Base-by-base conservation (phyloP, 2,797 vertebrate species). In the Cossypha dichroa region DNA sequence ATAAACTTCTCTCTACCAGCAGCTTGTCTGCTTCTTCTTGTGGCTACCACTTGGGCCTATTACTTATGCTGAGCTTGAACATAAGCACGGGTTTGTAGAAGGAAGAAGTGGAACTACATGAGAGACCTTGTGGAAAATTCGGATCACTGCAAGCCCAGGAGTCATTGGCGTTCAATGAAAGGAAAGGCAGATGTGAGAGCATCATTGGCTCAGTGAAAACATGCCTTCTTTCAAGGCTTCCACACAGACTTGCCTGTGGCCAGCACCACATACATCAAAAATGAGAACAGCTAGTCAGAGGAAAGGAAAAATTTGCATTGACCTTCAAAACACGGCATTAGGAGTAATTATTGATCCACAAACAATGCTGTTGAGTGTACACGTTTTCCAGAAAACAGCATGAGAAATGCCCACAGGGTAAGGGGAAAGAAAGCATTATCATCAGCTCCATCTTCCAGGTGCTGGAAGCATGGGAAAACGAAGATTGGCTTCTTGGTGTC, bases 141-240 rank as follows among this genome's bases (percentile, higher is more conserved):
- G 0, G 72, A 81, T 73, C 56, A 36, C 75, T 94, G 60, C 78
- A 92, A 96, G 86, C 93, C 94, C 68, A 85, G 88, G 92, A 83
- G 94, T 85, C 94, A 41, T 40, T 96, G 92, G 92, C 84, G 0
- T 88, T 64, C 92, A 87, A 87, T 95, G 88, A 96, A 96, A 96
- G 89, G 64, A 93, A 91, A 90, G 60, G 77, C 41, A 66, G n/a
- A 84, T 25, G 5, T 60, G 63, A 94, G 17, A 86, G 68, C 34
- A 0, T 94, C 81, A 91, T 28, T 5, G 15, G 54, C 84, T 92
- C 72, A 11, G 60, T 77, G 90, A 56, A 81, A 92, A 68, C 0
- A 1, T 13, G 2, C 41, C 55, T 78, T 79, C 84, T 96, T 96
- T 83, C 22, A 58, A 94, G 80, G 74, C 38, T 70, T 86, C 74